Evolutionary conservation across 2,888 invertebrate genomes (phyloP).

Genomic region (Orchestes rusci): DNA sequence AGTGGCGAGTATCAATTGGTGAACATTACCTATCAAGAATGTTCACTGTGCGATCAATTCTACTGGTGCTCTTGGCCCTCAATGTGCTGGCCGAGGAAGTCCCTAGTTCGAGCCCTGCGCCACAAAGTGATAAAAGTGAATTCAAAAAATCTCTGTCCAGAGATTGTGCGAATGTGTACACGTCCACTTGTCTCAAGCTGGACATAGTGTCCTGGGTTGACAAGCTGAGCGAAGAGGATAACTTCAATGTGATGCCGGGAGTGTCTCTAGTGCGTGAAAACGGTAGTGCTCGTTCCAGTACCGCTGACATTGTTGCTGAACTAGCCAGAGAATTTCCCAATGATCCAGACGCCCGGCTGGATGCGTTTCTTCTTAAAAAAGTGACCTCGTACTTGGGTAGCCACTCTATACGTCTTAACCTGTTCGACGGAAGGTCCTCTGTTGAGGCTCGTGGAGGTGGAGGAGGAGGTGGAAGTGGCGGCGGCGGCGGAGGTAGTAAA

Average conservation of each 20-base stretch:
- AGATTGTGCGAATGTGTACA: conserved; percentile 55
- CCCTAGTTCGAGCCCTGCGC: conserved; percentile 11
- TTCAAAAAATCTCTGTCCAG: conserved; percentile 39
- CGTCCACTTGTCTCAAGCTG: conserved; percentile 69
- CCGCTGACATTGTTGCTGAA: conserved; percentile 65
- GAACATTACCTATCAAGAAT: conserved; percentile 24
- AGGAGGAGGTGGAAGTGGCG: conserved; percentile 36
- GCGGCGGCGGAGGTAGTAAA: conserved; percentile 38
- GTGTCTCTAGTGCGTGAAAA: conserved; percentile 66
- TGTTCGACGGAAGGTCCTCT: conserved; percentile 56
- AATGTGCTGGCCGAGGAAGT: conserved; percentile 16
- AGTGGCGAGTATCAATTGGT: conserved; percentile 23
- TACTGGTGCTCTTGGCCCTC: conserved; percentile 19
- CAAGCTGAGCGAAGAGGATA: conserved; percentile 61
- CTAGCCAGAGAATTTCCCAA: conserved; percentile 68
- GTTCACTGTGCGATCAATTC: conserved; percentile 25
- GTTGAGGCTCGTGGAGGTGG: conserved; percentile 41
- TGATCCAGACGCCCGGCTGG: conserved; percentile 67
- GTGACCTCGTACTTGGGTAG: conserved; percentile 64
- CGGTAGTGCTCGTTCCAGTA: conserved; percentile 45
- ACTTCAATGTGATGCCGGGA: conserved; percentile 65
- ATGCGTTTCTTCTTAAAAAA: conserved; percentile 66
- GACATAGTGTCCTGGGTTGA: conserved; percentile 72
- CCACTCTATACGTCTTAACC: conserved; percentile 64
- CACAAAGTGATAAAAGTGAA: conserved; percentile 34